phyloP scores from a whole-genome alignment of 2,888 invertebrate genomes.

The Drosophila maculinotata region DNA sequence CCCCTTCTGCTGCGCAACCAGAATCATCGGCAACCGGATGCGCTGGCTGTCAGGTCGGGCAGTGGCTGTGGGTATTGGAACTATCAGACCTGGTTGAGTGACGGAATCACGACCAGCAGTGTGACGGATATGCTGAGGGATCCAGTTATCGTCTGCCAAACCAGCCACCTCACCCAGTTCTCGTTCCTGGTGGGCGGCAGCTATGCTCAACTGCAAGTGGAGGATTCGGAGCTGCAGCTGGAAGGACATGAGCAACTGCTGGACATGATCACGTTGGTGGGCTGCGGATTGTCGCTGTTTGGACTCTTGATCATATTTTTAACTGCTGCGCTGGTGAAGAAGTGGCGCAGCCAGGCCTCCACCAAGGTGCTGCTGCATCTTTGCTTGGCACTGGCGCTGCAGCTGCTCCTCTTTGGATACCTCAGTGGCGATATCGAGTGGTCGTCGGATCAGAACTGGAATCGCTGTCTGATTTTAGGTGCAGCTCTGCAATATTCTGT shows the following conservation, averaged over 20 bases:
- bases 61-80: constrained; percentile 88
- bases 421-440: constrained; percentile 56
- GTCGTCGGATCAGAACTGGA: constrained; percentile 61
- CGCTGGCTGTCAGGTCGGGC: constrained; percentile 46
- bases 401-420: constrained; percentile 85
- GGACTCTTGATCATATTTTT: constrained; percentile 87
- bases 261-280: constrained; percentile 87
- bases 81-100: constrained; percentile 87
- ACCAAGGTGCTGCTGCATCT: constrained; percentile 89
- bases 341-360: constrained; percentile 88
- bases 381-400: constrained; percentile 87
- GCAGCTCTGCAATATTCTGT: constrained; percentile 89
- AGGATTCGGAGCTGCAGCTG: constrained; percentile 37
- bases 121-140: constrained; percentile 79
- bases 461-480: constrained; percentile 87
- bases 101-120: constrained; percentile 85
- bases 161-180: constrained; percentile 88
- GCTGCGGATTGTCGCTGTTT: constrained; percentile 87
- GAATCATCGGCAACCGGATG: too few relatives aligned
- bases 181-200: constrained; percentile 86
- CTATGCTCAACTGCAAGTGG: constrained; percentile 55
- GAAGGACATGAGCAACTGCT: constrained; percentile 85
- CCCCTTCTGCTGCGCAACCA: constrained; percentile 86
- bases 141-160: too few relatives aligned
- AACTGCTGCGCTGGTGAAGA: constrained; percentile 87